phyloP scores from a whole-genome alignment of 2,113 vertebrate species.

The Perca flavescens region DNA sequence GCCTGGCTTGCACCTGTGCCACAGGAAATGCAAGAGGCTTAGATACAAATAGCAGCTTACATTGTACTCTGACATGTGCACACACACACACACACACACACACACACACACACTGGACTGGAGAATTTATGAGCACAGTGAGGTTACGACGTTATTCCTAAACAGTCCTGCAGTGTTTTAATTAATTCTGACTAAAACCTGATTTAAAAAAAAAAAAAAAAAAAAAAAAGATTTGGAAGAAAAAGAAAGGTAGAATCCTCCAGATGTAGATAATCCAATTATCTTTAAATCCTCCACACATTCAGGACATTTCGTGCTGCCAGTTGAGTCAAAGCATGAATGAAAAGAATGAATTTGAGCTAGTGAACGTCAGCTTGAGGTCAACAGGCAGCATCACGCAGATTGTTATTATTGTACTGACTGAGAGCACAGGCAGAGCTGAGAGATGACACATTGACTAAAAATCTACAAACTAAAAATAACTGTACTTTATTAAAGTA shows the following conservation, averaged over 20 bases:
- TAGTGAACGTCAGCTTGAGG: slow-evolving; percentile 6
- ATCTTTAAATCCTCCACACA: neutral
- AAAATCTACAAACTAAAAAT: neutral
- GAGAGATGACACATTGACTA: neutral
- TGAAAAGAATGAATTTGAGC: neutral
- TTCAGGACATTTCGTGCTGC: neutral
- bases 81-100: slow-evolving; percentile 26
- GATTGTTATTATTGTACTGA: neutral
- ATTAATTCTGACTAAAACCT: neutral
- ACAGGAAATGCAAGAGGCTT: slow-evolving; percentile 71
- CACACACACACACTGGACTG: too few species aligned
- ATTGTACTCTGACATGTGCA: slow-evolving; percentile 39
- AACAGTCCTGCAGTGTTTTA: neutral
- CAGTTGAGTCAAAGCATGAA: slow-evolving; percentile 19
- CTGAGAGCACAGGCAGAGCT: neutral
- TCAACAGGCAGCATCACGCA: slow-evolving; percentile 12
- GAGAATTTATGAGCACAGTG: slow-evolving; percentile 30
- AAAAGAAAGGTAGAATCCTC: neutral
- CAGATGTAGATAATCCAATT: neutral
- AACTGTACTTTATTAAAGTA: neutral
- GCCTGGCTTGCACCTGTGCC: slow-evolving; percentile 75
- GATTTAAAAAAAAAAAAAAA: too few species aligned
- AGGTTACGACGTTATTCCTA: neutral
- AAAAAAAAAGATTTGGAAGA: neutral
- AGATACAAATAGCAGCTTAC: slow-evolving; percentile 80